Evolutionary conservation across 1,140 invertebrate genomes (phyloP).

Genomic region (Metaphire vulgaris): DNA sequence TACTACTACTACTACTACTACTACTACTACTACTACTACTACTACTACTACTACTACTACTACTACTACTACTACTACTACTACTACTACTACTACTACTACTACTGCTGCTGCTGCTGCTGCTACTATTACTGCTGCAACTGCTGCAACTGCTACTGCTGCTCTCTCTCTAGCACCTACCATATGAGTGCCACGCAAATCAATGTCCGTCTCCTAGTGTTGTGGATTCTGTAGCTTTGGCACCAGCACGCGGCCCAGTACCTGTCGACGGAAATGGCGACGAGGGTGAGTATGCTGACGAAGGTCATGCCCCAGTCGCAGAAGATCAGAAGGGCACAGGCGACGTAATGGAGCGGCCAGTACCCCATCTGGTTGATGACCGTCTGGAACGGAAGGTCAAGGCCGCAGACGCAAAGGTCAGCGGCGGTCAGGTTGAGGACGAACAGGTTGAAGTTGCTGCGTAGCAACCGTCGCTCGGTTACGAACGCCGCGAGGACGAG

Average conservation of each 20-base stretch:
- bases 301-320: slow-evolving; percentile 11
- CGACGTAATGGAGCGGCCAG: not conserved
- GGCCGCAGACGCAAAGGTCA: not conserved
- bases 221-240: slow-evolving; percentile 1
- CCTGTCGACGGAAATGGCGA: slow-evolving; percentile 8
- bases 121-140: too few species aligned
- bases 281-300: slow-evolving; percentile 3
- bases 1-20: slow-evolving; percentile 1
- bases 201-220: not conserved
- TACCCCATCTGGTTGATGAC: not conserved
- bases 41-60: slow-evolving; percentile 2
- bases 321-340: not conserved
- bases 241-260: slow-evolving; percentile 15
- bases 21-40: slow-evolving; percentile 2
- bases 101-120: too few species aligned
- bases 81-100: slow-evolving; percentile 2
- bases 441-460: slow-evolving; percentile 3
- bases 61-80: slow-evolving; percentile 3
- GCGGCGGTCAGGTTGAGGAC: not conserved
- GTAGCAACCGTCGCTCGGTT: not conserved
- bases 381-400: not conserved
- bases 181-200: not conserved
- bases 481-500: not conserved
- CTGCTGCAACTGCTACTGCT: too few species aligned
- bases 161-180: too few species aligned